Percentiles rank a stretch among this genome's conserved stretches.
phyloP scores from a whole-genome alignment of 92 coral and sea anemone species.

The Diadumene lineata region DNA sequence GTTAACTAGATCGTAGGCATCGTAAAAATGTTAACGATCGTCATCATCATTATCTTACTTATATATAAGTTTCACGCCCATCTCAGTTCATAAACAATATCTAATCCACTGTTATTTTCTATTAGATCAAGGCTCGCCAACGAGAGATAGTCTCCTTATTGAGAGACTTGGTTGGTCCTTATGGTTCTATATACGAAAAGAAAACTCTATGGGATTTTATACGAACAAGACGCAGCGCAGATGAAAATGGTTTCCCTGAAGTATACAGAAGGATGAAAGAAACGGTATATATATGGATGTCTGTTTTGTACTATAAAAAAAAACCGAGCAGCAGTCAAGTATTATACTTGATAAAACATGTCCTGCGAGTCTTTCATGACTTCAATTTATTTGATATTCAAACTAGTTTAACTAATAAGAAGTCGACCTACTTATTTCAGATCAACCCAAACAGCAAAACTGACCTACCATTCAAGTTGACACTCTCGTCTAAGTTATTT shows the following conservation, averaged over 20 bases:
- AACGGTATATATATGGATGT: too few relatives aligned
- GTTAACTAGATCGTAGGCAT: too few relatives aligned
- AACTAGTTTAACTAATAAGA: not conserved
- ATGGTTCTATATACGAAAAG: constrained; percentile 37
- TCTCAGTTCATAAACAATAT: not conserved
- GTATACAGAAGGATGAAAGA: constrained; percentile 42
- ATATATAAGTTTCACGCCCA: not conserved
- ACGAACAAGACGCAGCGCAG: constrained; percentile 45
- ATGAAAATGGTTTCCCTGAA: constrained; percentile 23
- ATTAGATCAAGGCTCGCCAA: constrained; percentile 48
- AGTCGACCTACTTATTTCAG: constrained; percentile 3
- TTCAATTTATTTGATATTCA: too few relatives aligned
- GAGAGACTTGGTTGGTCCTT: constrained; percentile 44
- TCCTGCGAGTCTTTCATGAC: too few relatives aligned
- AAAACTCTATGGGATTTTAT: constrained; percentile 52
- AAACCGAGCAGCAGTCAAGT: too few relatives aligned
- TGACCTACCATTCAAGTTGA: constrained; percentile 44
- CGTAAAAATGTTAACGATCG: too few relatives aligned
- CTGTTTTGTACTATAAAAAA: too few relatives aligned
- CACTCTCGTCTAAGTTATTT: constrained; percentile 50
- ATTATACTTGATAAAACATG: too few relatives aligned
- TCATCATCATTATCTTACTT: not conserved
- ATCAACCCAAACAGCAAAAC: constrained; percentile 12
- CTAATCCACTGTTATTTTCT: not conserved
- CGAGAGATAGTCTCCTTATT: constrained; percentile 48